Percentiles rank a stretch among this genome's conserved stretches.
Evolutionary conservation across 2,888 invertebrate species (phyloP).

Genomic region (Cheiracanthium punctorium): DNA sequence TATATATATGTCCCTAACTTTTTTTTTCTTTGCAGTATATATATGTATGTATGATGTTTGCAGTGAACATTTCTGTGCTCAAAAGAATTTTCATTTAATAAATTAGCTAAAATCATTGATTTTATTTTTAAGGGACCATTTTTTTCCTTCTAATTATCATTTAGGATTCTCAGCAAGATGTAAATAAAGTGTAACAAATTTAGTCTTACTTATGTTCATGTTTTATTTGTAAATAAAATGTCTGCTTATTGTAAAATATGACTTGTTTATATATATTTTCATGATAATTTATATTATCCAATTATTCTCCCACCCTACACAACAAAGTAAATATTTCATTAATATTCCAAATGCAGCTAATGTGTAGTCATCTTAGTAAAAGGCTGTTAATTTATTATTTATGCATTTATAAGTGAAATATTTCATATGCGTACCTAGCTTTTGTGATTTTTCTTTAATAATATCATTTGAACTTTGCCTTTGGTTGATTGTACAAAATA

Average conservation of each 20-base stretch:
- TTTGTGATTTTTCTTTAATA: slow-evolving; percentile 26
- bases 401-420: slow-evolving; percentile 28
- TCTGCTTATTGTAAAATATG: slow-evolving; percentile 37
- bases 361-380: slow-evolving; percentile 17
- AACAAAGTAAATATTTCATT: neutral
- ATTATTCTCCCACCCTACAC: neutral
- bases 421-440: slow-evolving; percentile 34
- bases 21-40: no score
- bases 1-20: slow-evolving; percentile 38
- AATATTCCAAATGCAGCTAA: slow-evolving; percentile 19
- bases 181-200: slow-evolving; percentile 39
- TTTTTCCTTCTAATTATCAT: slow-evolving; percentile 13
- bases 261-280: slow-evolving; percentile 18
- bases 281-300: neutral
- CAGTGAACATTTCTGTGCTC: neutral
- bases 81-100: neutral
- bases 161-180: no score
- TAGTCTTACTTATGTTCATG: slow-evolving; percentile 31
- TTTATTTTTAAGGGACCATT: slow-evolving; percentile 44
- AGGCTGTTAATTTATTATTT: neutral
- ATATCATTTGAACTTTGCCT: slow-evolving; percentile 27
- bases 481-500: slow-evolving; percentile 44
- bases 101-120: neutral
- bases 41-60: neutral
- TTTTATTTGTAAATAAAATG: slow-evolving; percentile 49